phyloP scores from a whole-genome alignment of 2,888 invertebrate genomes.

The Spodoptera littoralis region DNA sequence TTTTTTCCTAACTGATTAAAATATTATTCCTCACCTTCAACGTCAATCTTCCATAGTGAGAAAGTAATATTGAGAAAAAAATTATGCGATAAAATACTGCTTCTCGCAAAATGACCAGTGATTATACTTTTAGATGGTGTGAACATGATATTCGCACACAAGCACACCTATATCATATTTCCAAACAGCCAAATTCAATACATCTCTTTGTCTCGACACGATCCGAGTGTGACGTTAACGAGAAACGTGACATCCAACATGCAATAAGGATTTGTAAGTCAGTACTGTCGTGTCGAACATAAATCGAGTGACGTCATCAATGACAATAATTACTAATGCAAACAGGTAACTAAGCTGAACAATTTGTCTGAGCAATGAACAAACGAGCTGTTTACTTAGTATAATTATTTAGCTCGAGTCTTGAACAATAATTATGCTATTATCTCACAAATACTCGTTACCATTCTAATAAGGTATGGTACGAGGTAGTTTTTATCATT shows the following conservation, averaged over 20 bases:
- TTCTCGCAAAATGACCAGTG: background rate
- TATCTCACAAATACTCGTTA: conserved; percentile 68
- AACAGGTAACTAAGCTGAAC: conserved; percentile 48
- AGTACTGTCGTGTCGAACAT: conserved; percentile 46
- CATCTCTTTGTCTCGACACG: conserved; percentile 44
- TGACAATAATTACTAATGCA: conserved; percentile 54
- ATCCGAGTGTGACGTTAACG: conserved; percentile 45
- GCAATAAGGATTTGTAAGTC: conserved; percentile 50
- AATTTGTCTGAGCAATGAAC: conserved; percentile 57
- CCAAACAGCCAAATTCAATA: conserved; percentile 27
- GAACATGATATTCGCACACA: conserved; percentile 14
- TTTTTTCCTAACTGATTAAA: too few relatives aligned
- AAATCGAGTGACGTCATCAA: conserved; percentile 49
- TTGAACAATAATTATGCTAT: conserved; percentile 73
- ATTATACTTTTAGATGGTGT: conserved; percentile 7
- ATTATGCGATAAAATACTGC: background rate
- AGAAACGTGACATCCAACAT: conserved; percentile 52
- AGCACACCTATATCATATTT: conserved; percentile 3
- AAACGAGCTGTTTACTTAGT: conserved; percentile 56
- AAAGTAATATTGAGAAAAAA: too few relatives aligned
- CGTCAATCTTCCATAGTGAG: too few relatives aligned
- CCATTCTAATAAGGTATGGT: conserved; percentile 69
- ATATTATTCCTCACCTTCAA: too few relatives aligned
- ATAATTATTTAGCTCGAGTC: conserved; percentile 56
- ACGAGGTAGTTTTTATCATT: conserved; percentile 49